Evolutionary conservation across 2,113 vertebrate species (phyloP).

Genomic region (Gyps fulvus): DNA sequence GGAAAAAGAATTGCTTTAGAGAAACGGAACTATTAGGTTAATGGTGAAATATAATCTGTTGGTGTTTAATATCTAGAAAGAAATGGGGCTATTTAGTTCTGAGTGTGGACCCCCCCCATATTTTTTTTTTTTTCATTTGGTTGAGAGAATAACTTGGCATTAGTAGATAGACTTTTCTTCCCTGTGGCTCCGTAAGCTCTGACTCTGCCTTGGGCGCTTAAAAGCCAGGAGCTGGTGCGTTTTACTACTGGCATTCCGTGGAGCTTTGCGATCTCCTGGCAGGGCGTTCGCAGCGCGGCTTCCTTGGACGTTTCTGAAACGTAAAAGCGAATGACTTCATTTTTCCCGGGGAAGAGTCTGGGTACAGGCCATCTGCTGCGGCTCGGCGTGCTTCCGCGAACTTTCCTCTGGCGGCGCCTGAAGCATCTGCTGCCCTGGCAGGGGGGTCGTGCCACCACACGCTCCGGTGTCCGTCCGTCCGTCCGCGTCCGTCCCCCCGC

Average conservation of each 20-base stretch:
- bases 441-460: neutral
- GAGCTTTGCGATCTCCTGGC: rapidly evolving
- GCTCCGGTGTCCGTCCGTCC: neutral
- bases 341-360: rapidly evolving
- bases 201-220: neutral
- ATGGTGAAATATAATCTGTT: neutral
- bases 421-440: neutral
- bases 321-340: rapidly evolving
- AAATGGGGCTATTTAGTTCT: neutral
- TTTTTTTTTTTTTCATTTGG: neutral
- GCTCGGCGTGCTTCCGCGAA: rapidly evolving
- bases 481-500: no score
- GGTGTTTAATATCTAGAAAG: neutral
- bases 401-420: neutral
- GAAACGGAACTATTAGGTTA: neutral
- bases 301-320: rapidly evolving
- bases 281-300: rapidly evolving
- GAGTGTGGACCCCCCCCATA: rapidly evolving
- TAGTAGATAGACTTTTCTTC: neutral
- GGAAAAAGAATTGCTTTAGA: neutral
- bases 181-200: neutral
- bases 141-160: neutral
- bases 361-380: neutral
- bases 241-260: rapidly evolving
- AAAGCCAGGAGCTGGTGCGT: neutral